Evolutionary conservation across 2,113 vertebrate genomes (phyloP), one percentile per base, ranked within the genome.

Genomic region (Hemichromis elongatus): DNA sequence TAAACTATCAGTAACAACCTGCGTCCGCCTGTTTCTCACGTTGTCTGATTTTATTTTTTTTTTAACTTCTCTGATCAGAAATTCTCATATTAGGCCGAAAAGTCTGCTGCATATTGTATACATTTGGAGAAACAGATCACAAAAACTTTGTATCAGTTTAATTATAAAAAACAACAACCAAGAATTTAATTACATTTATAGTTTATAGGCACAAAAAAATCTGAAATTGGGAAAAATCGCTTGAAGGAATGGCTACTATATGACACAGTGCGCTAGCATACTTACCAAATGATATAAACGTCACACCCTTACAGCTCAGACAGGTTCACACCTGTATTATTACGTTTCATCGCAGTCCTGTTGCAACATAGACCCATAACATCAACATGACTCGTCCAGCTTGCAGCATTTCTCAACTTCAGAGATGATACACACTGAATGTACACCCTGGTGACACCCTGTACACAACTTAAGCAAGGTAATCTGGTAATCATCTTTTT

Each of bases 321-420:
- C 94, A 89, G 7, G 92, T 91, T 85, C 54, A 56, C 73, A 87
- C 94, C 55, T 92, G 92, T 63, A 80, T 30, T 50, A 13, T 55
- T 21, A 33, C 0, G 18, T 77, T 75, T 88, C 50, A 61, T 4
- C 30, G 56, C 4, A n/a, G 26, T 30, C 30, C 21, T 86, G 87
- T 89, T 91, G 84, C 63, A 9, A 81, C 89, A 89, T 5, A 14
- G 13, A 5, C 75, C 18, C 37, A 26, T 78, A 82, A 81, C 50
- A 79, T 86, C 63, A 78, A 52, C 45, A 66, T 84, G 82, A 87
- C 70, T 35, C 73, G 33, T 84, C 24, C 81, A 24, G 52, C 52
- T 59, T 19, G 21, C 6, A 30, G 8, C 28, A 45, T 70, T 50
- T 84, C 55, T 30, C n/a, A 70, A 45, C 4, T 24, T 68, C 16